Percentiles rank a stretch among this genome's conserved stretches.
Evolutionary conservation across 2,888 invertebrate species (phyloP).

Genomic region (Cetonia aurata): DNA sequence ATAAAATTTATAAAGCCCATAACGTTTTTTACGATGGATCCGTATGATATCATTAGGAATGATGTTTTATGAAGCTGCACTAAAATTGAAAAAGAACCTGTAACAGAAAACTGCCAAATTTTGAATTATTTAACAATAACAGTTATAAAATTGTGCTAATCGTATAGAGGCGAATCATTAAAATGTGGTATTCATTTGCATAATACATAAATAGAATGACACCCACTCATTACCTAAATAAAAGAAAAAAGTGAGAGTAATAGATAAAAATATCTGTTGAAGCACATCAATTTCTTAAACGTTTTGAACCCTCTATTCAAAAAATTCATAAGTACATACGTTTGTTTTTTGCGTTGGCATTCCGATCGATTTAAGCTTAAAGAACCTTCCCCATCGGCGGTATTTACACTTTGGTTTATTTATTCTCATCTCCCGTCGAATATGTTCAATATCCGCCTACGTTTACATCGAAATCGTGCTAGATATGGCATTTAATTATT

Average conservation of each 20-base stretch:
- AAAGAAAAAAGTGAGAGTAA: too few species aligned
- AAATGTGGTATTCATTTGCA: too few species aligned
- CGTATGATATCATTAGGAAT: neutral
- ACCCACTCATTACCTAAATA: too few species aligned
- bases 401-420: constrained; percentile 12
- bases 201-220: too few species aligned
- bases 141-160: too few species aligned
- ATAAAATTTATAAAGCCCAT: constrained; percentile 12
- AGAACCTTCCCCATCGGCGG: neutral
- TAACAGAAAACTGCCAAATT: too few species aligned
- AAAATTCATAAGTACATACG: neutral
- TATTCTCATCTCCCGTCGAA: constrained; percentile 7
- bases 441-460: constrained; percentile 14
- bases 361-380: constrained; percentile 5
- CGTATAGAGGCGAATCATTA: too few species aligned
- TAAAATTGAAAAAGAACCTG: neutral
- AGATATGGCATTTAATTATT: constrained; percentile 21
- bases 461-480: neutral
- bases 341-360: constrained; percentile 1
- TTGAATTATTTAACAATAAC: too few species aligned
- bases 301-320: neutral
- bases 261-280: too few species aligned
- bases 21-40: constrained; percentile 14
- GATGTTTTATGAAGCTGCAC: neutral
- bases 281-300: too few species aligned